Base-by-base conservation (phyloP, 2,888 invertebrate genomes). In the Andrena trimmerana region DNA sequence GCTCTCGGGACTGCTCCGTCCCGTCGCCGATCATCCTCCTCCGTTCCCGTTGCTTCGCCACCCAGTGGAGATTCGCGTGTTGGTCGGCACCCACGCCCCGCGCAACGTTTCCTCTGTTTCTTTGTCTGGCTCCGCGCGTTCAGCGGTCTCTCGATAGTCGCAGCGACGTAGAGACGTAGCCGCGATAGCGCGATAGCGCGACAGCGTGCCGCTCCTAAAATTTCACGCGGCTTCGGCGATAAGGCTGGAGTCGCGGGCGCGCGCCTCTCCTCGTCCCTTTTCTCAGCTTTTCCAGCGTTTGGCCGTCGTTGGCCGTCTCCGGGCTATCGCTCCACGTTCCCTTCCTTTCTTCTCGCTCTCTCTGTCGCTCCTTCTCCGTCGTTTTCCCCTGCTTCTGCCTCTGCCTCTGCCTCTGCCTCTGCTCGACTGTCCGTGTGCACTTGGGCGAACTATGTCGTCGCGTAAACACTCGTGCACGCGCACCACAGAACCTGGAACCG, bases 391-490 rank as follows among this genome's bases (percentile, higher is more conserved):
- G 62, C 42, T 66, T 16, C 31, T 29, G 66, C 65, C 57, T 57
- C 54, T 27, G 67, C 29, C n/a, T n/a, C n/a, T 50, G 62, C 42
- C 69, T 16, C 31, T 29, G 66, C 65, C 57, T 57, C 54, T 27
- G 67, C 29, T 71, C 52, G 31, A 31, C 68, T 27, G 57, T 81
- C 42, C 57, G 67, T 42, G 29, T 27, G 33, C 29, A 24, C 60
- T 80, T 80, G 80, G 71, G 75, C 77, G 54, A 76, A 68, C 66
- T 74, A 67, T 67, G 52, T 75, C 72, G 78, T 79, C 82, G 83
- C 79, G 89, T 89, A 88, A 89, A 88, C 89, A 88, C 89, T 68
- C 83, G 86, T 83, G 62, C 85, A 81, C 85, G 79, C 85, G 82
- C 85, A 72, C 78, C 80, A 66, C 77, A 27, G 74, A 81, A 84